Evolutionary conservation across 2,797 vertebrate genomes (phyloP).

Genomic region (Anguilla anguilla): DNA sequence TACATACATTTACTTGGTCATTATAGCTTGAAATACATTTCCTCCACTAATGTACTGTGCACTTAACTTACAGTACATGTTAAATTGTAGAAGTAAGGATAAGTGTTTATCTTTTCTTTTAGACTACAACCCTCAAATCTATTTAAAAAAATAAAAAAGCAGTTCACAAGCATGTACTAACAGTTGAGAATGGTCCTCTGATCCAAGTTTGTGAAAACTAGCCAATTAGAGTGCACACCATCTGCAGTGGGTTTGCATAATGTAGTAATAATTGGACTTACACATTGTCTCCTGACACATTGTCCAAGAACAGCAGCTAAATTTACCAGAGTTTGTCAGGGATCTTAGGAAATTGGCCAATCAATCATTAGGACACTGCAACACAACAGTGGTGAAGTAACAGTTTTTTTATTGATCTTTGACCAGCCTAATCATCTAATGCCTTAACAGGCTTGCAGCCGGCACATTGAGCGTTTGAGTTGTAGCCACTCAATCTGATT

Average conservation of each 20-base stretch:
- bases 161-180: not conserved
- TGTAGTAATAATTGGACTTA: not conserved
- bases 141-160: not conserved
- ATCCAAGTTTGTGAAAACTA: not conserved
- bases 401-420: constrained; percentile 5
- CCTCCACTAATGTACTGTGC: too few relatives aligned
- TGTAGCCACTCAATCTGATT: not conserved
- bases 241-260: not conserved
- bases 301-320: not conserved
- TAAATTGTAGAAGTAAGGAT: too few relatives aligned
- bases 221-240: not conserved
- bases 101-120: too few relatives aligned
- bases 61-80: too few relatives aligned
- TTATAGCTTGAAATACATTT: too few relatives aligned
- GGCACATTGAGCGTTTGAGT: not conserved
- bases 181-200: not conserved
- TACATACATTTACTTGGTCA: too few relatives aligned
- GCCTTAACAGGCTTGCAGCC: not conserved
- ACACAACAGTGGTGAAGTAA: not conserved
- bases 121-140: not conserved
- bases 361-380: not conserved
- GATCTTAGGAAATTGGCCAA: not conserved
- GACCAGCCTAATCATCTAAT: not conserved
- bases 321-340: not conserved
- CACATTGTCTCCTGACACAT: not conserved